phyloP scores from a whole-genome alignment of 1,140 invertebrate species.

The Heliconius hermathena region DNA sequence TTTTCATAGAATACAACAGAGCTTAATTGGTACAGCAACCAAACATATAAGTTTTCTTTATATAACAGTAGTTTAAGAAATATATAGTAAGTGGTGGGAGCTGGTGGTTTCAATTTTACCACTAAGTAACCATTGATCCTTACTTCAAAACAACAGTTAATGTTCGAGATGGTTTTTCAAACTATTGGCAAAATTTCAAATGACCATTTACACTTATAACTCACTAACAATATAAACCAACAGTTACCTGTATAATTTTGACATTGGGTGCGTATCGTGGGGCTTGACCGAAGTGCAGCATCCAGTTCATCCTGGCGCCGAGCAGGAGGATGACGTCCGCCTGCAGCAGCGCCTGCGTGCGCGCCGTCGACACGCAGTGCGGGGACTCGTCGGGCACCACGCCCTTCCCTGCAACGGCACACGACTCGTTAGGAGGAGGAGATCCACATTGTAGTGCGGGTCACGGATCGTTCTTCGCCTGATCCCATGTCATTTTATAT shows the following conservation, averaged over 20 bases:
- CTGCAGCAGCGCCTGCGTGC: conserved; percentile 92
- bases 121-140: no score
- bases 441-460: not conserved
- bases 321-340: conserved; percentile 95
- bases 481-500: no score
- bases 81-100: no score
- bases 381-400: conserved; percentile 91
- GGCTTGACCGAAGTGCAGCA: conserved; percentile 96
- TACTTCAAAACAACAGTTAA: no score
- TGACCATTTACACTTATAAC: not conserved
- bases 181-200: no score
- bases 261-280: conserved; percentile 92
- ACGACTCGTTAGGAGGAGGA: not conserved
- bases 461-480: no score
- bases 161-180: no score
- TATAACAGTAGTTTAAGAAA: no score
- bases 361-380: conserved; percentile 91
- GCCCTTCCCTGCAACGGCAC: conserved; percentile 92
- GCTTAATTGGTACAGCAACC: no score
- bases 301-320: conserved; percentile 98
- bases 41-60: no score
- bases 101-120: no score
- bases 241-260: conserved; percentile 93
- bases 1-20: no score
- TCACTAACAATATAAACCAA: not conserved